These are phyloP conservation scores for Leptinotarsa rubiginosa DNA, from an alignment of 2,888 invertebrate genomes.

Conservation along the genomic window DNA sequence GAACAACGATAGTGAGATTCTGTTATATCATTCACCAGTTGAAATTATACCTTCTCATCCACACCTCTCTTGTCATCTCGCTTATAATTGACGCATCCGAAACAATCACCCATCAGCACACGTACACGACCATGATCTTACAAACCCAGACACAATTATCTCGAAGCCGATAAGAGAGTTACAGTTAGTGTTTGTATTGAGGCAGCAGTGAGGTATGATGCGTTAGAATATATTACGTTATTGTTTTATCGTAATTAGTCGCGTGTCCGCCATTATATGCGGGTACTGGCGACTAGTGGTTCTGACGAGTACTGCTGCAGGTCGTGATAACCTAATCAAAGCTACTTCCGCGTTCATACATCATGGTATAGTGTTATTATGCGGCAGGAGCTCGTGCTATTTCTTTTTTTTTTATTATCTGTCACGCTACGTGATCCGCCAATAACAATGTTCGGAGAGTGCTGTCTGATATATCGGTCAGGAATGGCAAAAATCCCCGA, in stretches of 20 bases:
- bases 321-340: conserved; percentile 46
- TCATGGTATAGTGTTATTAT: conserved; percentile 38
- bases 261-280: conserved; percentile 46
- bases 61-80: no score
- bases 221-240: conserved; percentile 22
- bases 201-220: conserved; percentile 1
- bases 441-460: conserved; percentile 34
- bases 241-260: conserved; percentile 46
- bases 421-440: conserved; percentile 36
- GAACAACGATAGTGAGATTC: no score
- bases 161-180: background rate
- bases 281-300: conserved; percentile 40
- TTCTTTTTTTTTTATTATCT: conserved; percentile 40
- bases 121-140: conserved; percentile 11
- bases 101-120: background rate
- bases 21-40: no score
- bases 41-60: no score
- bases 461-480: conserved; percentile 23
- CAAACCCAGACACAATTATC: conserved; percentile 20
- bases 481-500: conserved; percentile 5
- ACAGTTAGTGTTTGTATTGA: conserved; percentile 20
- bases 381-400: conserved; percentile 35
- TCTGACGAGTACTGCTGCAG: conserved; percentile 34
- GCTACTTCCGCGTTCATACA: conserved; percentile 44
- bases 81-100: background rate